Percentiles rank a stretch among this genome's conserved stretches.
These are phyloP conservation scores for Microcebus ravelobensis DNA, from an alignment of 2,113 vertebrate genomes.

Conservation along the genomic window DNA sequence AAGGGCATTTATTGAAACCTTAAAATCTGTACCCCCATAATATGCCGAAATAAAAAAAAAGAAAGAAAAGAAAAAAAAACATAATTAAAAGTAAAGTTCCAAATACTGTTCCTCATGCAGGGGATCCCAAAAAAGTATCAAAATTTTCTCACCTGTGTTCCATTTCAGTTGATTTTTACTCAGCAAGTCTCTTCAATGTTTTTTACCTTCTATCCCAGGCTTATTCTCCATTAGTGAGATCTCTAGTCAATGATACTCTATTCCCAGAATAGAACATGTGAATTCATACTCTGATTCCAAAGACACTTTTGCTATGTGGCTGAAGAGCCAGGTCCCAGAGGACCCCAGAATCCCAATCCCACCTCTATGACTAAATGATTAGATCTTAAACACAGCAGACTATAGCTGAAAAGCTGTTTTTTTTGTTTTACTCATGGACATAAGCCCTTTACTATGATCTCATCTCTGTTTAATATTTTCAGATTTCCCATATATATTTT, in stretches of 20 bases:
- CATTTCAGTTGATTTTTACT: not conserved
- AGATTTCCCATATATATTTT: not conserved
- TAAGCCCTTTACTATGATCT: not conserved
- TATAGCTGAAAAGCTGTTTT: not conserved
- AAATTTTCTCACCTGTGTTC: not conserved
- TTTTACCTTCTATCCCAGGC: not conserved
- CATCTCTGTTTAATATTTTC: not conserved
- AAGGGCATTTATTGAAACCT: too few relatives aligned
- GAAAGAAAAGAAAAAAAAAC: too few relatives aligned
- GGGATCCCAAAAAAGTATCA: not conserved
- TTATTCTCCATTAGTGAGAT: not conserved
- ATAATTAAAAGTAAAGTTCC: not conserved
- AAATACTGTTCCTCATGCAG: not conserved
- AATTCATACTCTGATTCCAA: not conserved
- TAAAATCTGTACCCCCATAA: too few relatives aligned
- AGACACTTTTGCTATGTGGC: not conserved
- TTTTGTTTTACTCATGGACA: not conserved
- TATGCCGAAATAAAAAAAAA: too few relatives aligned
- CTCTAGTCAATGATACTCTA: not conserved
- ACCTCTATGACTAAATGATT: not conserved
- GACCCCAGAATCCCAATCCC: not conserved
- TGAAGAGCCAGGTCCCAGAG: not conserved
- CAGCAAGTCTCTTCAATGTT: not conserved
- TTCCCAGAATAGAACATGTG: not conserved
- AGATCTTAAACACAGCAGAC: not conserved